phyloP scores from a whole-genome alignment of 2,113 vertebrate species.

The Capreolus pygargus region DNA sequence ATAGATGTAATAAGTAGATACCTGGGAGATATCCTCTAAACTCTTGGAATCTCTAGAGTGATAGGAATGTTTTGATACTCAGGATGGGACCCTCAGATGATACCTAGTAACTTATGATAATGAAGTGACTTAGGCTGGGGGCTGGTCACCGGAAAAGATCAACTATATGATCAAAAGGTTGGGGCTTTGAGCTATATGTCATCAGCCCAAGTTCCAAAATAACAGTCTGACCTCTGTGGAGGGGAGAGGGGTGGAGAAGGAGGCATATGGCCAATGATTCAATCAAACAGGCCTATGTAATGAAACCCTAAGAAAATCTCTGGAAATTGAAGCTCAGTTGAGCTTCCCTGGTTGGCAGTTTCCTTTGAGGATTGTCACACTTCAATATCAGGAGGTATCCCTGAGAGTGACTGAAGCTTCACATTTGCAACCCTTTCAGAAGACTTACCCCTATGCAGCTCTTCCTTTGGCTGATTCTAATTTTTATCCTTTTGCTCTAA shows the following conservation, averaged over 20 bases:
- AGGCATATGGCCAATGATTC: neutral
- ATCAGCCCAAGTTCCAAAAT: neutral
- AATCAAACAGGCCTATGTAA: neutral
- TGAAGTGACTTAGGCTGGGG: neutral
- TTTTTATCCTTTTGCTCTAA: neutral
- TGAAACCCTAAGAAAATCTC: neutral
- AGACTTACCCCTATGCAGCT: neutral
- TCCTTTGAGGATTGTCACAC: neutral
- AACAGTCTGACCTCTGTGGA: neutral
- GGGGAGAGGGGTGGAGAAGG: neutral
- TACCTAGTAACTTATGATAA: neutral
- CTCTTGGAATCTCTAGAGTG: neutral
- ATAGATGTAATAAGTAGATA: neutral
- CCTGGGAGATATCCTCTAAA: neutral
- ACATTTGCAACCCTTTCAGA: neutral
- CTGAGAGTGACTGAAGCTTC: neutral
- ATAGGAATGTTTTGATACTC: neutral
- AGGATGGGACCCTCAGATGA: neutral
- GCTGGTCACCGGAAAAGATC: neutral
- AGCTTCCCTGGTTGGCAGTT: neutral
- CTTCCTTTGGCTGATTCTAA: neutral
- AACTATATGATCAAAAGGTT: neutral
- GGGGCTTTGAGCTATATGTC: neutral
- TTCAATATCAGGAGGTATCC: neutral
- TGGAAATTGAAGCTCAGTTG: neutral